Base-by-base conservation (phyloP, 2,888 invertebrate species). In the Ariolimax columbianus region DNA sequence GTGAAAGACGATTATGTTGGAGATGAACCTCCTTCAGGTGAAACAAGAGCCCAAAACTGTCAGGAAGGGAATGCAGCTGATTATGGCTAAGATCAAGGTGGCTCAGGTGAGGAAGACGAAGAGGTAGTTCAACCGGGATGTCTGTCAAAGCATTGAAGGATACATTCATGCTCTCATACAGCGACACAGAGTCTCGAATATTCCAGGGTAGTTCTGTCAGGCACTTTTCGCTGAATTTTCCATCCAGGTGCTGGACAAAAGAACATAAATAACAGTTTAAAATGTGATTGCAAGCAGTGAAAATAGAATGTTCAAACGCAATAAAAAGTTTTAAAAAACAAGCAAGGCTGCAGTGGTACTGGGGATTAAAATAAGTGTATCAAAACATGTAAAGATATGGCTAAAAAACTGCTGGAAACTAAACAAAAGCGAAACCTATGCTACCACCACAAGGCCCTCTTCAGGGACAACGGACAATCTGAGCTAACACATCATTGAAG, bases 11-110 rank as follows among this genome's bases (percentile, higher is more conserved):
- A 87, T 94, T 94, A 88, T 93, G 91, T 40, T 90, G 88, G 4
- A 94, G 81, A 17, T 92, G 83, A 0, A 94, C 85, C 1, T 92
- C 91, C 81, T 90, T 88, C 55, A 94, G 86, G 87, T 94, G 94
- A 87, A 94, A 93, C 43, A 94, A 88, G 17, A 94, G 90, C 7
- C 93, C 92, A 82, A 94, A 92, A 83, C 92, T 93, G 51, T 93
- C 91, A 2, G 94, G 94, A 26, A 94, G 87, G 0, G 77, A 77
- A n/a, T 88, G 84, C 17, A 94, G 87, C 55, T 90, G 90, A 87
- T 94, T 94, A 87, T 93, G 90, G 80, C 93, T 93, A 38, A 94
- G 88, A 86, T 94, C 92, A 7, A 94, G 87, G 84, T 91, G 90
- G 40, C 89, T 90, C 7, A 94, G 89, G 85, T 94, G 94, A 4